Base-by-base conservation (phyloP, 2,888 invertebrate species). In the Rhimphoctona megacephalus region DNA sequence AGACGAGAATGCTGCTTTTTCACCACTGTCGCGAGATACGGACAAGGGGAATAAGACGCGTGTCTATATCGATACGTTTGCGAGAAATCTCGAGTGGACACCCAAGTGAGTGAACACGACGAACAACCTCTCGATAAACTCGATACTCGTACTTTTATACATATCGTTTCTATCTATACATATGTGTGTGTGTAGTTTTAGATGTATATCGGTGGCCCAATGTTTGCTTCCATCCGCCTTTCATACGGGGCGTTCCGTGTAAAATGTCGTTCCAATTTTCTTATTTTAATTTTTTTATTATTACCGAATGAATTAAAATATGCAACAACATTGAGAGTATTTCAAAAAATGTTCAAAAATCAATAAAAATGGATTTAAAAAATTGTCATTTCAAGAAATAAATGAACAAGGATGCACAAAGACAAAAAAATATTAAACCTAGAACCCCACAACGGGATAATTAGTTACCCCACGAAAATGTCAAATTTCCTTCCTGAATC, bases 71-170 rank as follows among this genome's bases (percentile, higher is more conserved):
- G 36, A 33, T 72, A 17, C 8, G 54, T 36, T 33, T 46, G n/a
- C 61, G 36, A 61, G 73, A 78, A 81, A 81, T 78, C 83, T 86
- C 81, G 73, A 81, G 83, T 81, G 81, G 78, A 78, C 77, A 86
- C 66, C 77, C 77, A 67, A 57, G 83, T 72, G 67, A 83, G 81
- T 83, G 77, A 81, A 83, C 83, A 86, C 77, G 61, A 49, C 25
- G 77, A 77, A 83, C 69, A 80, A 80, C 69, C 83, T 57, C 66
- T 81, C 77, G 81, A 81, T 83, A 83, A 86, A 83, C 61, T 81
- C 81, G 83, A 86, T 83, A 83, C 83, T 77, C 70, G 61, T 30
- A 61, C 30, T 30, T 61, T 30, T 61, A 30, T 30, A 61, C 25
- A 25, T 54, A 54, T 54, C 54, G 22, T 54, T 82, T 57, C 61